Percentiles rank a stretch among this genome's conserved stretches.
phyloP scores from a whole-genome alignment of 1,140 invertebrate species.

The Drosophila sulfurigaster region DNA sequence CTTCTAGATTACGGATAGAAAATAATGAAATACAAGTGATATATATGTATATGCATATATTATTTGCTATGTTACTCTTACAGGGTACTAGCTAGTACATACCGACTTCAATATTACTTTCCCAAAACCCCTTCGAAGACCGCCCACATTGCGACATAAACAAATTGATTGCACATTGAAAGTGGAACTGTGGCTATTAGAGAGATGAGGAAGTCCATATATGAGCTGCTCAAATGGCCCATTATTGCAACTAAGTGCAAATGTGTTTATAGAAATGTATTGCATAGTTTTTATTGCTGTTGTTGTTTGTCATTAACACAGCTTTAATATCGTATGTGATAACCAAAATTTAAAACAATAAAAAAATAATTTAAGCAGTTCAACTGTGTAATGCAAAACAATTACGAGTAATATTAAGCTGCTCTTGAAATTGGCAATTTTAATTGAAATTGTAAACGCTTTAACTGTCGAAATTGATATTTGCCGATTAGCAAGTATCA shows the following conservation, averaged over 20 bases:
- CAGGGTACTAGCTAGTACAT: neutral
- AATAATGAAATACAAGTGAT: too few species aligned
- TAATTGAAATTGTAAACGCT: slow-evolving; percentile 19
- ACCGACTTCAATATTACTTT: slow-evolving; percentile 6
- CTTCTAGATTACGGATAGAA: too few species aligned
- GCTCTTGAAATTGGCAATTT: neutral
- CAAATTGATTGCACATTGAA: slow-evolving; percentile 32
- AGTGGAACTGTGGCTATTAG: slow-evolving; percentile 24
- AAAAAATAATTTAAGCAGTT: too few species aligned
- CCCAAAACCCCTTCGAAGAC: neutral
- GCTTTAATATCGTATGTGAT: slow-evolving; percentile 23
- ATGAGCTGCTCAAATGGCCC: slow-evolving; percentile 29
- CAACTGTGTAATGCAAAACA: neutral
- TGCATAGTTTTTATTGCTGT: slow-evolving; percentile 15
- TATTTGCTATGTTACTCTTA: neutral
- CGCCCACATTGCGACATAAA: slow-evolving; percentile 10
- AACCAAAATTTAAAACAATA: neutral
- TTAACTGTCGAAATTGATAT: neutral
- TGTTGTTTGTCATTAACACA: slow-evolving; percentile 2
- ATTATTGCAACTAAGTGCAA: slow-evolving; percentile 16
- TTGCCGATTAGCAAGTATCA: slow-evolving; percentile 26
- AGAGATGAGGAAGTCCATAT: slow-evolving; percentile 42
- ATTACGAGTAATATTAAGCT: neutral
- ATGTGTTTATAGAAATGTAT: slow-evolving; percentile 30
- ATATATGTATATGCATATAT: too few species aligned